Evolutionary conservation across 2,113 vertebrate species (phyloP).

Genomic region (Stictonetta naevosa): DNA sequence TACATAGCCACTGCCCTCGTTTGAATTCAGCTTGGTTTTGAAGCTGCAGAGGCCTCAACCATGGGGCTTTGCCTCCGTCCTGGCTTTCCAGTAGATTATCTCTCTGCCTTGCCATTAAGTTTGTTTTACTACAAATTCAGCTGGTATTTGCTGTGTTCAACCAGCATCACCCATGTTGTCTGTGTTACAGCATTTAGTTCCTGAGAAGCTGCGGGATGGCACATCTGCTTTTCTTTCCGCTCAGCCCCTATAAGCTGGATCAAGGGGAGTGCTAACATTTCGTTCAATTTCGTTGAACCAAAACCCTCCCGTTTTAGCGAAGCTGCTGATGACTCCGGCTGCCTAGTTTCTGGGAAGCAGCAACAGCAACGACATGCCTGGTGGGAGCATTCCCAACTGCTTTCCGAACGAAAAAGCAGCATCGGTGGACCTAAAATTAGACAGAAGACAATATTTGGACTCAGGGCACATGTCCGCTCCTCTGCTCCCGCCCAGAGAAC

Average conservation of each 20-base stretch:
- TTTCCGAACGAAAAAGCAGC: neutral
- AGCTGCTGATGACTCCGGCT: neutral
- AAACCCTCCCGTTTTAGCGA: fast-evolving
- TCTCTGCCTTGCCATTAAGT: neutral
- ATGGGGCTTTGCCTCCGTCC: neutral
- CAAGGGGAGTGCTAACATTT: fast-evolving
- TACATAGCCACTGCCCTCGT: neutral
- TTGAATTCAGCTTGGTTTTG: neutral
- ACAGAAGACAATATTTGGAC: neutral
- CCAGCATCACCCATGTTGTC: neutral
- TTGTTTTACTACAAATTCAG: neutral
- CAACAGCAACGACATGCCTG: fast-evolving
- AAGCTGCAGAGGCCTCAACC: neutral
- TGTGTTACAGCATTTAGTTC: neutral
- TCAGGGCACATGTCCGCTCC: fast-evolving
- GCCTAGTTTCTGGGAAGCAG: neutral
- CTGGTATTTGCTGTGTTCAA: neutral
- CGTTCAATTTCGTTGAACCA: neutral
- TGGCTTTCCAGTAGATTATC: neutral
- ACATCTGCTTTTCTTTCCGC: fast-evolving
- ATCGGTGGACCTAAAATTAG: neutral
- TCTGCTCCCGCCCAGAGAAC: neutral
- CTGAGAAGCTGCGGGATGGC: neutral
- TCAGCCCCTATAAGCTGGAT: fast-evolving
- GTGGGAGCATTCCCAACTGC: neutral